Percentiles rank a stretch among this genome's conserved stretches.
These are phyloP conservation scores for Drosophila neotestacea DNA, from an alignment of 2,888 invertebrate genomes.

Conservation along the genomic window DNA sequence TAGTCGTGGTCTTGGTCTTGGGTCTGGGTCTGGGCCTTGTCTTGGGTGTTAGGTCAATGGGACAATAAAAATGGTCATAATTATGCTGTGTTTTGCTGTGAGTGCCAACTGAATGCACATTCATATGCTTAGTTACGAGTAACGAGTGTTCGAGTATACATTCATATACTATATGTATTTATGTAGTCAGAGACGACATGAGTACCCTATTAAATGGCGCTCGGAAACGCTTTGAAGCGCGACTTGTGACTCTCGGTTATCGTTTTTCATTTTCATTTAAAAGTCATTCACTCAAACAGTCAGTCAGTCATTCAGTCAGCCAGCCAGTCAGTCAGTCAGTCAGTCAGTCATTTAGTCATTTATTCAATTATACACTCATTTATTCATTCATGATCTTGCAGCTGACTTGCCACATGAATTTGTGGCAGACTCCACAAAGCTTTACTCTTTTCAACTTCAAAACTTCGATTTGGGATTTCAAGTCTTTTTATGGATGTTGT, in stretches of 20 bases:
- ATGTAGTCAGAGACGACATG: constrained; percentile 1
- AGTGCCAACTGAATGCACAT: constrained; percentile 33
- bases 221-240: constrained; percentile 33
- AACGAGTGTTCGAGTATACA: neutral
- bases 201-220: constrained; percentile 53
- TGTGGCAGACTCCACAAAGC: constrained; percentile 1
- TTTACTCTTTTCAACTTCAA: neutral
- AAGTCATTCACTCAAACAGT: constrained; percentile 5
- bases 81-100: constrained; percentile 39
- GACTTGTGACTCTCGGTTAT: constrained; percentile 5
- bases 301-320: neutral
- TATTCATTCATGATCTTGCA: constrained; percentile 48
- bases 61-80: constrained; percentile 73
- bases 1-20: constrained; percentile 17
- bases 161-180: neutral
- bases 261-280: constrained; percentile 18
- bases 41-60: constrained; percentile 76
- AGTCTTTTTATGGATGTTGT: constrained; percentile 13
- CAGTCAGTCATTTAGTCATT: constrained; percentile 2
- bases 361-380: constrained; percentile 12
- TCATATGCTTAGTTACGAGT: neutral
- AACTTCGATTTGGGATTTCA: constrained; percentile 36
- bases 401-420: constrained; percentile 13
- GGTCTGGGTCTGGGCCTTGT: constrained; percentile 22
- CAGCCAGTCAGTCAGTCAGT: neutral